A percentile compares a stretch with the other conserved stretches of the same genome.
phyloP scores from a whole-genome alignment of 2,888 invertebrate species.

The Camptogramma bilineatum region DNA sequence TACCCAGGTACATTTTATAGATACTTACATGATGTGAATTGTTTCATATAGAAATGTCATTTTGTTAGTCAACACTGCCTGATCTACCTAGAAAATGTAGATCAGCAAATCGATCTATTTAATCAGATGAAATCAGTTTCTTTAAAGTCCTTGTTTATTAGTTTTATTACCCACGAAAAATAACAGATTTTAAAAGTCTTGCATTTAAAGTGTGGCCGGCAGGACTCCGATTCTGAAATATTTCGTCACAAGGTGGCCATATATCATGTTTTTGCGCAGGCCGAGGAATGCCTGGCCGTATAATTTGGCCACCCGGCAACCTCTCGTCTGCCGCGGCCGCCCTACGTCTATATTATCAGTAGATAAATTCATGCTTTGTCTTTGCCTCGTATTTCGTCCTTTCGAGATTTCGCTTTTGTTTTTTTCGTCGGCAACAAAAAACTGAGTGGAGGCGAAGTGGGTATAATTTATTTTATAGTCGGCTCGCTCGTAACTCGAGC shows the following conservation, averaged over 20 bases:
- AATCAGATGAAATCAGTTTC: too few relatives aligned
- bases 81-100: too few relatives aligned
- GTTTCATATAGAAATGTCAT: too few relatives aligned
- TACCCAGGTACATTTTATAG: too few relatives aligned
- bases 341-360: slow-evolving; percentile 86
- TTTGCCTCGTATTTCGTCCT: slow-evolving; percentile 85
- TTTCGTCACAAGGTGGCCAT: slow-evolving; percentile 82
- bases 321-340: slow-evolving; percentile 76
- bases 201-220: slow-evolving; percentile 77
- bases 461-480: slow-evolving; percentile 86
- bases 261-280: slow-evolving; percentile 82
- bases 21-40: too few relatives aligned
- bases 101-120: too few relatives aligned
- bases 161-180: too few relatives aligned
- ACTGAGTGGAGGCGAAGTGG: slow-evolving; percentile 84
- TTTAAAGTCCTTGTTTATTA: too few relatives aligned
- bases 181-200: slow-evolving; percentile 70
- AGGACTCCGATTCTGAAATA: slow-evolving; percentile 79
- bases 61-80: too few relatives aligned
- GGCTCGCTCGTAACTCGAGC: slow-evolving; percentile 84
- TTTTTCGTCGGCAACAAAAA: slow-evolving; percentile 79
- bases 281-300: slow-evolving; percentile 81
- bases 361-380: slow-evolving; percentile 86
- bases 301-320: slow-evolving; percentile 83
- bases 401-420: slow-evolving; percentile 81